A percentile compares a stretch with the other conserved stretches of the same genome.
phyloP scores from a whole-genome alignment of 2,888 invertebrate genomes.

The Ormyrus rosae region DNA sequence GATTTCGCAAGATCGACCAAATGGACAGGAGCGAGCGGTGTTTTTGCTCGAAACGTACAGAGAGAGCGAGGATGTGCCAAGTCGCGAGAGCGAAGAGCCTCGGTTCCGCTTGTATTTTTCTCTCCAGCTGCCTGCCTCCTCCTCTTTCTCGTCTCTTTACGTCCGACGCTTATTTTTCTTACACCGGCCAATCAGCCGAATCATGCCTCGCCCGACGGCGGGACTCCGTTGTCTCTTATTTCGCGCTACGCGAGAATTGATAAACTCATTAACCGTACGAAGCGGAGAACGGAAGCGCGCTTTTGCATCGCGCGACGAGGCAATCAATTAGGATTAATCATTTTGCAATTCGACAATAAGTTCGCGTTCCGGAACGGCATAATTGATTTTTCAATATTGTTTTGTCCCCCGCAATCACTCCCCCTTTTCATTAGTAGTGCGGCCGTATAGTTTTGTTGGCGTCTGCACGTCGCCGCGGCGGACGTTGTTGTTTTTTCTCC shows the following conservation, averaged over 20 bases:
- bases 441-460: too few species aligned
- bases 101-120: slow-evolving; percentile 34
- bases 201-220: neutral
- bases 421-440: too few species aligned
- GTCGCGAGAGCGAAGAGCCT: slow-evolving; percentile 24
- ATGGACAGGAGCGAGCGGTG: neutral
- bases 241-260: too few species aligned
- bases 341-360: neutral
- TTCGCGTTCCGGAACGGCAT: neutral
- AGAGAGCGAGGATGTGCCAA: slow-evolving; percentile 32
- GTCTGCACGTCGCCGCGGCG: too few species aligned
- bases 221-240: too few species aligned
- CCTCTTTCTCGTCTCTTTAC: neutral
- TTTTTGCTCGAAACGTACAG: slow-evolving; percentile 34
- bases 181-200: neutral
- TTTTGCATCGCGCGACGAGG: too few species aligned
- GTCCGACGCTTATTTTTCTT: slow-evolving; percentile 6
- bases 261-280: too few species aligned
- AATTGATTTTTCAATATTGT: slow-evolving; percentile 23
- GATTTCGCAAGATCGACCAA: too few species aligned
- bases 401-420: too few species aligned
- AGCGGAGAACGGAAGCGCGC: too few species aligned
- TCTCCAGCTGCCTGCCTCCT: neutral
- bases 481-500: neutral
- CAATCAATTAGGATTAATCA: too few species aligned